Base-by-base conservation (phyloP, 1,140 invertebrate species). In the Euschistus heros region DNA sequence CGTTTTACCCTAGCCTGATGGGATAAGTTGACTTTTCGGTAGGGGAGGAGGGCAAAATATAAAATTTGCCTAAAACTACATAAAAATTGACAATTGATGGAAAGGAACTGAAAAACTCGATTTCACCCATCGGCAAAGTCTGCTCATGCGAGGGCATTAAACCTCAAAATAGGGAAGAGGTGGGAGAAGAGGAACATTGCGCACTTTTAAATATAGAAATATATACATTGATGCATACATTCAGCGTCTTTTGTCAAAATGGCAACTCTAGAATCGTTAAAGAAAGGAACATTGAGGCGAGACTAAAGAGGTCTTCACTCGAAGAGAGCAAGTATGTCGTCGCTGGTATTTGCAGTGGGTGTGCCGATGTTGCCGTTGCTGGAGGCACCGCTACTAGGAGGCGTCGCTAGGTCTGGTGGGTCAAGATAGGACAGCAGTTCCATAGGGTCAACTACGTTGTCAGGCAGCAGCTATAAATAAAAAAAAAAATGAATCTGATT, bases 351-450 rank as follows among this genome's bases (percentile, higher is more conserved):
- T 30, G 78, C 77, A 18, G 72, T 70, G 66, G 85, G 82, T 68
- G 83, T 82, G 67, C 86, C 85, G 61, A 74, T 74, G 64, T 75
- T 74, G 52, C 76, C 75, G 55, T 73, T 74, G 69, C 86, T 87
- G 72, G 87, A 90, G 63, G 86, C 88, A 22, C 89, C 89, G 68
- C 86, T 90, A 10, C 87, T 89, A 4, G 90, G 89, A n/a, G 90
- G 89, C 54, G 90, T 91, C 69, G 89, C 89, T 37, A 92, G 78
- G 71, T 92, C 90, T 5, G 91, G 88, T 61, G 92, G 91, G 73
- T 94, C 92, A 72, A 96, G 76, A 75, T 95, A 96, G 52, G 91
- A 93, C 10, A 96, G 78, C 62, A 96, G 78, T 75, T 96, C 92
- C 86, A 95, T 91, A 4, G 92, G 91, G 77, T 95, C 92, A 68